Conservation (phyloP, 2,113 vertebrate species). For the Myotis brandtii region DNA sequence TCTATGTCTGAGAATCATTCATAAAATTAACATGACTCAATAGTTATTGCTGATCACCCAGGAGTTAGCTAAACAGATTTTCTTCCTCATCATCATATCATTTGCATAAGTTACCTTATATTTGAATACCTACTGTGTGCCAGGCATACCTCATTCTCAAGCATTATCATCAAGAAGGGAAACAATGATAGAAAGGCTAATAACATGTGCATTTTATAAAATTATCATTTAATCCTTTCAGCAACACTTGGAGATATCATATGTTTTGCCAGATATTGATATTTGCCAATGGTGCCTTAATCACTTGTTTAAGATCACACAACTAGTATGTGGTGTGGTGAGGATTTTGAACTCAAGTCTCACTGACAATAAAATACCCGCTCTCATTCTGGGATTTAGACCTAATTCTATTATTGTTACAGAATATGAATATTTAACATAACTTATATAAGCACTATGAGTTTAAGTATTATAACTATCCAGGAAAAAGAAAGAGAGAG, state of each 20-base stretch:
- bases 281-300: background rate
- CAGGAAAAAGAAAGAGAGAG: background rate
- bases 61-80: background rate
- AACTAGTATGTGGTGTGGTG: background rate
- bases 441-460: background rate
- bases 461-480: background rate
- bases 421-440: background rate
- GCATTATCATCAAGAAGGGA: background rate
- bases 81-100: background rate
- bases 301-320: background rate
- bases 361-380: background rate
- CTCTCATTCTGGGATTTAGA: background rate
- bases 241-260: background rate
- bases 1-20: background rate
- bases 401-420: background rate
- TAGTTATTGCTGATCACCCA: background rate
- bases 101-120: background rate
- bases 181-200: background rate
- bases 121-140: background rate
- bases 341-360: background rate
- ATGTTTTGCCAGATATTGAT: background rate
- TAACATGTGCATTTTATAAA: background rate
- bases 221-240: background rate
- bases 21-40: background rate
- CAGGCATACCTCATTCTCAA: background rate